Evolutionary conservation across 1,140 invertebrate genomes (phyloP), one percentile per base, ranked within the genome.

Genomic region (Arctopsyche grandis): DNA sequence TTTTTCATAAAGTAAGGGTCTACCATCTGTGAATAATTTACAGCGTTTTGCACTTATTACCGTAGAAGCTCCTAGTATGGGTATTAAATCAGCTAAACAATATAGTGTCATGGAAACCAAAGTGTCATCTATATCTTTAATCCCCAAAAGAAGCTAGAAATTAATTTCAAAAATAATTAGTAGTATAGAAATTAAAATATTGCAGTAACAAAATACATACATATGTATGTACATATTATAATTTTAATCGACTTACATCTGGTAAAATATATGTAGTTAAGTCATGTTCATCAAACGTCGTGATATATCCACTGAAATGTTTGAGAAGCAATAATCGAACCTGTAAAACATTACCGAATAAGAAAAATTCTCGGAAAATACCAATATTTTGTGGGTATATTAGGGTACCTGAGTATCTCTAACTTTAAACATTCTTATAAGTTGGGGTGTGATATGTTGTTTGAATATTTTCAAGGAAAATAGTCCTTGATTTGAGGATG

Each of bases 1-100:
- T 75, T 74, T 84, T 52, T 83, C 82, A 77, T 86, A 78, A 0
- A 82, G 82, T 76, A 86, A 83, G 0, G 95, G 95, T 80, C 93
- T 89, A 10, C 95, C 95, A 85, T 96, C 95, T 4, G 93, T 93
- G 83, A 97, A 97, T 52, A 95, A 87, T 85, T 93, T 93, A 0
- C 90, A 91, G 75, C 95, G 89, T 83, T 93, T 93, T 0, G 94
- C 93, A 12, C 95, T 94, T 60, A 97, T 93, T 0, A 97, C 94
- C 19, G 91, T 89, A 0, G 92, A 90, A 16, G 94, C 92, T 46
- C 95, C 96, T 21, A 97, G 86, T 77, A 97, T 91, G 1, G 94
- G 93, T 22, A 97, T 93, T 48, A 97, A 84, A 84, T 95, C 93
- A 48, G 95, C 94, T 38, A 97, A 85, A 74, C 93, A 93, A 60